Conservation (phyloP, 2,888 invertebrate species). For the Lasioglossum oenotherae region DNA sequence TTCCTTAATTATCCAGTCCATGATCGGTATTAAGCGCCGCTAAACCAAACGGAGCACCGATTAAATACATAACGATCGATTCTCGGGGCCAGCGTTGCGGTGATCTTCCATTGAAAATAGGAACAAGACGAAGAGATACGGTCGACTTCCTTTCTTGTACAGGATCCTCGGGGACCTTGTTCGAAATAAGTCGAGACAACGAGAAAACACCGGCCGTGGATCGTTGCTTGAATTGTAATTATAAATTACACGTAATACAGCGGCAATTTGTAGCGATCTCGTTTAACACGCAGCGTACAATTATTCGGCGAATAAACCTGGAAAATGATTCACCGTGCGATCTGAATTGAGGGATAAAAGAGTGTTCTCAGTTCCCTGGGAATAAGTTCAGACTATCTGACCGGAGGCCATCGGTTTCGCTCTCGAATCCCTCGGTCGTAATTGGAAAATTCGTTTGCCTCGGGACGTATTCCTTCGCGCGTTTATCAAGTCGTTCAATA, state of each 20-base stretch:
- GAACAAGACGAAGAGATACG: not conserved
- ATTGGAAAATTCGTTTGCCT: slow-evolving; percentile 52
- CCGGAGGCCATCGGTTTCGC: not conserved
- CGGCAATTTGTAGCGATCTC: slow-evolving; percentile 38
- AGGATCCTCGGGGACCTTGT: slow-evolving; percentile 16
- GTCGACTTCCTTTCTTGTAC: slow-evolving; percentile 8
- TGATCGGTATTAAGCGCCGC: slow-evolving; percentile 17
- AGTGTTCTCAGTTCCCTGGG: not conserved
- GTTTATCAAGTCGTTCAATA: slow-evolving; percentile 42
- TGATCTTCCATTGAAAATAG: not conserved
- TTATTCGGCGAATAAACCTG: slow-evolving; percentile 39
- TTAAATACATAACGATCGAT: slow-evolving; percentile 2
- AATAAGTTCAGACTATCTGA: slow-evolving; percentile 34
- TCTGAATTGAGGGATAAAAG: slow-evolving; percentile 45
- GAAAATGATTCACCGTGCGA: slow-evolving; percentile 35
- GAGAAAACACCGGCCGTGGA: slow-evolving; percentile 11
- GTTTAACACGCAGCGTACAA: slow-evolving; percentile 15
- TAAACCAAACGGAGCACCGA: slow-evolving; percentile 1
- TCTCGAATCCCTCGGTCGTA: slow-evolving; percentile 35
- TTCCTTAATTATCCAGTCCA: not conserved
- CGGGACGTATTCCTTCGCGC: slow-evolving; percentile 9
- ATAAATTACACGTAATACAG: slow-evolving; percentile 47
- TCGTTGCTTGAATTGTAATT: slow-evolving; percentile 36
- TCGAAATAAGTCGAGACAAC: not conserved
- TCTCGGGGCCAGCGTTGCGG: not conserved